These are phyloP conservation scores for Lepidostoma basale DNA, from an alignment of 1,140 invertebrate species.

Conservation along the genomic window DNA sequence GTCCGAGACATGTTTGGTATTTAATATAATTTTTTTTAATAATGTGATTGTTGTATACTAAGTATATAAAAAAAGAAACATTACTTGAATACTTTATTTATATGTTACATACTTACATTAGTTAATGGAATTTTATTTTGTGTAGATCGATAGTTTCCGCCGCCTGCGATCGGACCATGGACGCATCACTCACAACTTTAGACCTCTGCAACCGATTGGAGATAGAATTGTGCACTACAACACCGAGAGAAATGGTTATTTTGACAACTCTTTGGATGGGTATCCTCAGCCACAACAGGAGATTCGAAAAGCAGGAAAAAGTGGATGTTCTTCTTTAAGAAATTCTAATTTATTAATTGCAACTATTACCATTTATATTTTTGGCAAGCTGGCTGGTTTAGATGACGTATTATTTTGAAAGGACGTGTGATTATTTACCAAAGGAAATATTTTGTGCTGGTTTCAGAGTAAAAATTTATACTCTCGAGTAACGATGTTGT, in stretches of 20 bases:
- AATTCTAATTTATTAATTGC: no score
- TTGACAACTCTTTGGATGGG: constrained; percentile 54
- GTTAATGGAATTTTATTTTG: constrained; percentile 35
- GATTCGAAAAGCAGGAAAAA: neutral
- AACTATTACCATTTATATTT: no score
- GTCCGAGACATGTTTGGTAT: no score
- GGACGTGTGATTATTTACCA: no score
- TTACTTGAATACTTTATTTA: neutral
- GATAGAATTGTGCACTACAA: constrained; percentile 68
- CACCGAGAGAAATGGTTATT: constrained; percentile 55
- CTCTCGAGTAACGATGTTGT: no score
- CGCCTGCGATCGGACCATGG: constrained; percentile 69
- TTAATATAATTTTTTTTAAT: no score
- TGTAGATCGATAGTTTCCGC: constrained; percentile 78
- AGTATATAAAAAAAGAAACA: no score
- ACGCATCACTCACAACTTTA: constrained; percentile 74
- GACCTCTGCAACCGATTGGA: constrained; percentile 75
- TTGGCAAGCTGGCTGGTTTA: no score
- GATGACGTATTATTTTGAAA: no score
- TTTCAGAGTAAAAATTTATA: no score
- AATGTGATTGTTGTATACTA: no score
- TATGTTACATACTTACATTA: neutral
- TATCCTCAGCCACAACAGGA: neutral
- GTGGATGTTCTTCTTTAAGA: neutral
- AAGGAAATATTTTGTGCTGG: no score